Conservation (phyloP, 2,797 vertebrate genomes). For the Ceryle rudis region DNA sequence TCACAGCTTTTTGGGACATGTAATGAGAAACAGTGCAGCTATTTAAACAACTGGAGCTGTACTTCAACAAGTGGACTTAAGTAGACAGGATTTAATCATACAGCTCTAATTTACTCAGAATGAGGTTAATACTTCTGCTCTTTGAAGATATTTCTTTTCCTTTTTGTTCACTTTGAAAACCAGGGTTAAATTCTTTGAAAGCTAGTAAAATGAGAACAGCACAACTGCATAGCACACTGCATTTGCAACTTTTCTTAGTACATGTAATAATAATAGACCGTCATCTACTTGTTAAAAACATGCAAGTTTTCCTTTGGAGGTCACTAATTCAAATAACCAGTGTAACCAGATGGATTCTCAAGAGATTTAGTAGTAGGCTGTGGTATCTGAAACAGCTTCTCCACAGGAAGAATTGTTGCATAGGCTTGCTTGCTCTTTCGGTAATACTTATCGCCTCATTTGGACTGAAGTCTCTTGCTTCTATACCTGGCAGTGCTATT, state of each 20-base stretch:
- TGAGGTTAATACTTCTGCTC: background rate
- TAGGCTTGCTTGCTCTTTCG: background rate
- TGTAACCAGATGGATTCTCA: background rate
- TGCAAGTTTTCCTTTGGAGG: background rate
- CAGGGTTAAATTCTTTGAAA: background rate
- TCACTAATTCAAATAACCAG: background rate
- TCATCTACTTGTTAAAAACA: background rate
- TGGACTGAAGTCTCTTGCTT: background rate
- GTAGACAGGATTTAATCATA: background rate
- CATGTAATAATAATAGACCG: background rate
- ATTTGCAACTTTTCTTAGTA: background rate
- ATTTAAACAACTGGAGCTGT: background rate
- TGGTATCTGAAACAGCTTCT: background rate
- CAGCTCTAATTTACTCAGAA: background rate
- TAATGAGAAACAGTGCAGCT: background rate
- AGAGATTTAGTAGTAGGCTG: background rate
- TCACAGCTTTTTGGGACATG: background rate
- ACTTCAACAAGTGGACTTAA: background rate
- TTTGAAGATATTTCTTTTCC: background rate
- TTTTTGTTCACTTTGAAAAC: background rate
- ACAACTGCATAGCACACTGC: fast-evolving
- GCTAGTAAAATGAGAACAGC: background rate
- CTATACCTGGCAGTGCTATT: background rate
- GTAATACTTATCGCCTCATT: background rate
- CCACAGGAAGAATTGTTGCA: background rate